These are phyloP conservation scores for Gavia stellata DNA, from an alignment of 2,113 vertebrate genomes.

Conservation along the genomic window DNA sequence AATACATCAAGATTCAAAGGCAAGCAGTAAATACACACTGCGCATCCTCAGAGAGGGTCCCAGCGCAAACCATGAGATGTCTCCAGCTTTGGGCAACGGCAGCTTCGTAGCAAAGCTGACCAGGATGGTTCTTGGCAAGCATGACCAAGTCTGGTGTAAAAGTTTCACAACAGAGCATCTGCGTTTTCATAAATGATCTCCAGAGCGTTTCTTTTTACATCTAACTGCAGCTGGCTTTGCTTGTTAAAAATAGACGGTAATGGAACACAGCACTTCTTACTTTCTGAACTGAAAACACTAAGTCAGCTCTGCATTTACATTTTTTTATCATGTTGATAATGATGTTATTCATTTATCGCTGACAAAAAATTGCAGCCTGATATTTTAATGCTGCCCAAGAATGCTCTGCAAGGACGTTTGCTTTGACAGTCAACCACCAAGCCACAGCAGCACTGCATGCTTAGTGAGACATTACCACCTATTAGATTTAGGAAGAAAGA, in stretches of 20 bases:
- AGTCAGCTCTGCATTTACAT: not conserved
- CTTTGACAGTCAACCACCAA: not conserved
- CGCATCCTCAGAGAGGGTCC: not conserved
- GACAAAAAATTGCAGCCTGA: not conserved
- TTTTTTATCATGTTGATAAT: not conserved
- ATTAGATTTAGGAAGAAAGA: not conserved
- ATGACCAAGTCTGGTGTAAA: not conserved
- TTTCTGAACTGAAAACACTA: not conserved
- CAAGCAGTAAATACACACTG: rapidly evolving
- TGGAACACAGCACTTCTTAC: not conserved
- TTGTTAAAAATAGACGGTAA: not conserved
- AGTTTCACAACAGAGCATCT: not conserved
- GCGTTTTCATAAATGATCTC: not conserved
- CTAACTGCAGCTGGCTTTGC: not conserved
- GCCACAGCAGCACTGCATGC: not conserved
- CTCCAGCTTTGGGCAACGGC: not conserved
- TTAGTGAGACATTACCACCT: not conserved
- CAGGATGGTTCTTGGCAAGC: not conserved
- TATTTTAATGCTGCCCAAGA: not conserved
- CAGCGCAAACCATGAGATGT: not conserved
- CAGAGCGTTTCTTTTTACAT: not conserved
- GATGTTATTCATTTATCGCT: not conserved
- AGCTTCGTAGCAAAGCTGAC: not conserved
- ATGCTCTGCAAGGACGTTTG: not conserved
- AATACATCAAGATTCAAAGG: not conserved